Evolutionary conservation across 1,140 invertebrate genomes (phyloP), one percentile per base, ranked within the genome.

Genomic region (Galleria mellonella): DNA sequence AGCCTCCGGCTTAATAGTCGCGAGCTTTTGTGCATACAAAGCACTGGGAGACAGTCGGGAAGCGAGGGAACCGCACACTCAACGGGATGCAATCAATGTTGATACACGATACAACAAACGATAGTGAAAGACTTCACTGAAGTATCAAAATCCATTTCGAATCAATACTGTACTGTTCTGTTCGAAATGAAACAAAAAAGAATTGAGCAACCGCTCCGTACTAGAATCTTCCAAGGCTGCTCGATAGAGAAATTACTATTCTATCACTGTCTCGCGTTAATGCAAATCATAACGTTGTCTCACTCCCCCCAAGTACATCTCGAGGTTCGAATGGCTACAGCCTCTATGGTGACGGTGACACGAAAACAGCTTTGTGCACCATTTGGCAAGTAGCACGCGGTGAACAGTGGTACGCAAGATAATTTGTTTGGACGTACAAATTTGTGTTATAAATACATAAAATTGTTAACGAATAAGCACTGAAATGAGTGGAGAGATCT

Each of bases 11-110:
- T n/a, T n/a, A n/a, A n/a, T n/a, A 8, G 32, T 15, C 32, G 4
- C n/a, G n/a, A 14, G 13, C 69, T 65, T 71, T 65, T 56, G 56
- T 50, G 67, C 55, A 63, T 61, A 72, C 69, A 71, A 72, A 76
- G 59, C 55, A 11, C 14, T 49, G 59, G 43, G 17, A 23, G 17
- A 3, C 17, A 23, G 17, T 6, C 17, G 17, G 17, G 17, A 23
- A 23, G 17, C 17, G 17, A 23, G 6, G 2, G 17, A 3, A 23
- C 17, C 17, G n/a, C n/a, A n/a, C 6, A 23, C 17, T 23, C 17
- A 23, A 23, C 17, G n/a, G n/a, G n/a, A n/a, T n/a, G n/a, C n/a
- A n/a, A 23, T 23, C 17, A 23, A 23, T 6, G 17, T 6, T 23
- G 17, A 23, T 23, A 23, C n/a, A n/a, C n/a, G n/a, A n/a, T n/a